A percentile compares a stretch with the other conserved stretches of the same genome.
These are phyloP conservation scores for Hydrophis major DNA, from an alignment of 2,797 vertebrate genomes.

Conservation along the genomic window DNA sequence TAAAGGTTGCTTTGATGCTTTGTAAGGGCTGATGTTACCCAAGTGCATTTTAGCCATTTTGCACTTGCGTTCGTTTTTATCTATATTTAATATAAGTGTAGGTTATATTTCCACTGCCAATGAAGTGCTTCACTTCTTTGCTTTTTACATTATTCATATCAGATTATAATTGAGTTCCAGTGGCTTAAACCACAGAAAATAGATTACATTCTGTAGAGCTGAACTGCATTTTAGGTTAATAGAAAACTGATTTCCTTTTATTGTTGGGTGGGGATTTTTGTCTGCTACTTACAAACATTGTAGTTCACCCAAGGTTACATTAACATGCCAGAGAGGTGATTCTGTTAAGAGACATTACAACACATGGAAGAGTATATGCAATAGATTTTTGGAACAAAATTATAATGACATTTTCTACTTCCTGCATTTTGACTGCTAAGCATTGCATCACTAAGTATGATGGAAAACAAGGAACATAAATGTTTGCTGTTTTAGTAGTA, in stretches of 20 bases:
- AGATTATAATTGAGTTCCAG: conserved; percentile 18
- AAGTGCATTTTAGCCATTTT: background rate
- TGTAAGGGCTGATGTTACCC: background rate
- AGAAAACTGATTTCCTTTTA: background rate
- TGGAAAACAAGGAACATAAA: background rate
- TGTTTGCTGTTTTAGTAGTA: background rate
- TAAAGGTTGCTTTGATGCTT: background rate
- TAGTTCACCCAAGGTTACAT: background rate
- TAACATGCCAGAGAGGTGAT: background rate
- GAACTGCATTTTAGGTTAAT: background rate
- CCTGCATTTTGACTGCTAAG: background rate
- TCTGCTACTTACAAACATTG: background rate
- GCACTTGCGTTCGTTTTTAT: conserved; percentile 19
- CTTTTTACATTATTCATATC: conserved; percentile 35
- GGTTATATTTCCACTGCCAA: conserved; percentile 6
- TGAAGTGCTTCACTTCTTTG: conserved; percentile 23
- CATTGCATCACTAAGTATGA: too few species aligned
- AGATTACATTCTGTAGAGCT: conserved; percentile 8
- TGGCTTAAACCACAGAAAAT: conserved; percentile 6
- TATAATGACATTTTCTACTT: background rate
- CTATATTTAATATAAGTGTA: conserved; percentile 6
- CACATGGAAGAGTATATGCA: background rate
- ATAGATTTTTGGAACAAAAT: background rate
- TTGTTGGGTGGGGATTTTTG: background rate
- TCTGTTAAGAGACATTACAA: background rate